Percentiles rank a stretch among this genome's conserved stretches.
These are phyloP conservation scores for Caenorhabditis macrosperma DNA, from an alignment of 2,888 invertebrate genomes.

Conservation along the genomic window DNA sequence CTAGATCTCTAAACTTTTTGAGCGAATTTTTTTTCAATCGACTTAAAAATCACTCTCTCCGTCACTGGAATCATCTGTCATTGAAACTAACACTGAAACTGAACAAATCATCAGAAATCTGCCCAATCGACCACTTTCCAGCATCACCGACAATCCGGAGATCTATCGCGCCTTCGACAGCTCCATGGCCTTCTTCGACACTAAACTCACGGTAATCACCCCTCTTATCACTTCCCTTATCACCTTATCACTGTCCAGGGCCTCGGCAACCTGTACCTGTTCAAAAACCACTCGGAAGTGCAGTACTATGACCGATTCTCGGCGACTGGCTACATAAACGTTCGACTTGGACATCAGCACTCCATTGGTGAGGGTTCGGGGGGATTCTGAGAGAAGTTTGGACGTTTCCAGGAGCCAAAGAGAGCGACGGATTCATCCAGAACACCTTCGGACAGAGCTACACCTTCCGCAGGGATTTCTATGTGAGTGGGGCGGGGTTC, in stretches of 20 bases:
- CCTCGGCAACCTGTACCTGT: conserved; percentile 71
- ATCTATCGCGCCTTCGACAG: conserved; percentile 65
- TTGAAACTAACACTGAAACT: no score
- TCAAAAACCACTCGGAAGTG: conserved; percentile 61
- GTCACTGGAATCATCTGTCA: no score
- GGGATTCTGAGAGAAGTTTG: neutral
- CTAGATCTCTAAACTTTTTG: no score
- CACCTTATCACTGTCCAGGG: conserved; percentile 53
- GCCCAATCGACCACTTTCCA: conserved; percentile 19
- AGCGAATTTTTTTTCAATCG: no score
- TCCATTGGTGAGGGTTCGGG: conserved; percentile 54
- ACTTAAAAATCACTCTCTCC: no score
- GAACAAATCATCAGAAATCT: no score
- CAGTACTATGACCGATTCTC: conserved; percentile 69
- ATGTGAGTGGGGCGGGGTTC: conserved; percentile 55
- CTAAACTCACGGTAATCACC: conserved; percentile 66
- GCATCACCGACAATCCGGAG: conserved; percentile 66
- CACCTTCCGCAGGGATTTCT: conserved; percentile 66
- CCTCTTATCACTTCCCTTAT: no score
- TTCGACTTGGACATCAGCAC: conserved; percentile 54
- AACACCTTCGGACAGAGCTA: conserved; percentile 67
- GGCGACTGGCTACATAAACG: conserved; percentile 66
- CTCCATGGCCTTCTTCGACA: conserved; percentile 70
- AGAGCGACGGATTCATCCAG: conserved; percentile 69
- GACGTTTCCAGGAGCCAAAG: conserved; percentile 50